Percentiles rank a stretch among this genome's conserved stretches.
phyloP scores from a whole-genome alignment of 2,113 vertebrate species.

The Malurus elegans region DNA sequence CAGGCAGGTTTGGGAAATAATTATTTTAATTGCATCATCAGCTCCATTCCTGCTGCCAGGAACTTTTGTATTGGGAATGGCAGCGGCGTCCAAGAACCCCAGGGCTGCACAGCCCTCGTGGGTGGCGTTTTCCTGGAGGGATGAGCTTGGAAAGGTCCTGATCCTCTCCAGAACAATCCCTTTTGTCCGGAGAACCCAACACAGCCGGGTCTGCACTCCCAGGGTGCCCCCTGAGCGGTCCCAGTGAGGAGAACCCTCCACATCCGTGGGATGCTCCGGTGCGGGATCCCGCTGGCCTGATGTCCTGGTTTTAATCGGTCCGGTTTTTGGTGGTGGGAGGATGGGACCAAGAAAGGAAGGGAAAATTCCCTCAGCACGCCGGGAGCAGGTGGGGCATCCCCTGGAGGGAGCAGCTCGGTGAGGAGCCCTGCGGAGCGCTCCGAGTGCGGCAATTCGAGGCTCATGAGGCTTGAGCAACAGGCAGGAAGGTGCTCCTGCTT shows the following conservation, averaged over 20 bases:
- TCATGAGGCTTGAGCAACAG: background rate
- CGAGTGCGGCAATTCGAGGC: background rate
- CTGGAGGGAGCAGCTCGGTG: background rate
- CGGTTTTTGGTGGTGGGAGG: too few relatives aligned
- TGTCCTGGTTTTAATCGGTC: too few relatives aligned
- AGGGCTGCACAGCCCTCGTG: rapidly evolving
- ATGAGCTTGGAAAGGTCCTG: background rate
- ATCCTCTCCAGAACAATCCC: rapidly evolving
- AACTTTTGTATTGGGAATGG: background rate
- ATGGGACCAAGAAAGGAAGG: background rate
- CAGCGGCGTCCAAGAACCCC: background rate
- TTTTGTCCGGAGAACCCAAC: background rate
- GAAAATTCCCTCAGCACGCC: rapidly evolving
- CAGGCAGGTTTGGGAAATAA: background rate
- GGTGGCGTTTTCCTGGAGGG: background rate
- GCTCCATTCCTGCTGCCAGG: background rate
- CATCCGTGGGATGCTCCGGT: rapidly evolving
- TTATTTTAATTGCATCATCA: background rate
- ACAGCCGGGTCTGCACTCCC: background rate
- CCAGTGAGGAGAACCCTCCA: background rate
- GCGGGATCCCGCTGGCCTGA: too few relatives aligned
- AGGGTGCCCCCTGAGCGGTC: rapidly evolving
- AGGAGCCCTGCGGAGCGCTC: background rate
- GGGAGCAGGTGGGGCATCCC: rapidly evolving
- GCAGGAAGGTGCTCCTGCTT: background rate